phyloP scores from a whole-genome alignment of 2,888 invertebrate species.

The Orchesellides sinensis region DNA sequence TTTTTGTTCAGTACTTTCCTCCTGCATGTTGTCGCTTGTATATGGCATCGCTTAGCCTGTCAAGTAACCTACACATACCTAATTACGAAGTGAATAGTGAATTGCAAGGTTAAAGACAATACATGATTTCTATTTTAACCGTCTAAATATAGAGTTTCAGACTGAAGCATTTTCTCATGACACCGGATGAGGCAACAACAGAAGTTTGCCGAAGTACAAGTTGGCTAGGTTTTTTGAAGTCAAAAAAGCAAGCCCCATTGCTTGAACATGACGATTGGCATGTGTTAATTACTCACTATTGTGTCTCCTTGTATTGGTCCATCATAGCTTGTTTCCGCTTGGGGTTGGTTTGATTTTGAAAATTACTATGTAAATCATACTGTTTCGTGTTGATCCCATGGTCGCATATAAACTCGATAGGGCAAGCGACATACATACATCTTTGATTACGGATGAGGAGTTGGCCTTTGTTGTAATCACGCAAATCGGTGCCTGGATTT shows the following conservation, averaged over 20 bases:
- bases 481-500: constrained; percentile 72
- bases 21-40: constrained; percentile 68
- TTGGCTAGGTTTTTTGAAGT: constrained; percentile 63
- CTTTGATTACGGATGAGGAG: constrained; percentile 53
- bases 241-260: background rate
- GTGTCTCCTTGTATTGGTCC: constrained; percentile 70
- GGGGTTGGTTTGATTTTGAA: constrained; percentile 68
- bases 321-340: constrained; percentile 63
- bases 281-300: constrained; percentile 67
- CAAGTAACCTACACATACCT: constrained; percentile 45
- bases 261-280: constrained; percentile 48
- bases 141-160: constrained; percentile 59
- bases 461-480: constrained; percentile 59
- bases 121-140: background rate
- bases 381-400: background rate
- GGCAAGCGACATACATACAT: constrained; percentile 62
- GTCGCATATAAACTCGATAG: constrained; percentile 22
- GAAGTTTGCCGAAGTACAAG: constrained; percentile 61
- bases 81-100: background rate
- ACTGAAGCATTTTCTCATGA: constrained; percentile 72
- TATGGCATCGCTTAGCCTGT: constrained; percentile 73
- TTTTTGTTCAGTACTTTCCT: constrained; percentile 62
- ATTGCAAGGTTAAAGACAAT: background rate
- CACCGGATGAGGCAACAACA: constrained; percentile 64
- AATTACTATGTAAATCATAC: background rate